These are phyloP conservation scores for Pedicia rivosa DNA, from an alignment of 2,888 invertebrate species.

Conservation along the genomic window DNA sequence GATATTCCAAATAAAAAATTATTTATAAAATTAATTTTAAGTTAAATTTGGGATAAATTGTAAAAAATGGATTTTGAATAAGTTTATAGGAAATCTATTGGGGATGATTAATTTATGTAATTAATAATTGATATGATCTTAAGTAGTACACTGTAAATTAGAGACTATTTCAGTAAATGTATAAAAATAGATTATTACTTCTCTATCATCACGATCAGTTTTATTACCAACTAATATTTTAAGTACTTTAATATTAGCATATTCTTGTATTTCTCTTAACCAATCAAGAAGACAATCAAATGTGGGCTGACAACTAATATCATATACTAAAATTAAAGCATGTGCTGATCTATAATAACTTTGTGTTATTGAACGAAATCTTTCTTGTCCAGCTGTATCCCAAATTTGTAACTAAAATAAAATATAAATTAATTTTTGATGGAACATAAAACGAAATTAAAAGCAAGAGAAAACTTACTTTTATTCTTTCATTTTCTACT, in stretches of 20 bases:
- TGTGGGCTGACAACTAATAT: slow-evolving; percentile 94
- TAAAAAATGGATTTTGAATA: too few species aligned
- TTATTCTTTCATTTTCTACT: slow-evolving; percentile 88
- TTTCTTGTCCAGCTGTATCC: slow-evolving; percentile 96
- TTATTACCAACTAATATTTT: slow-evolving; percentile 96
- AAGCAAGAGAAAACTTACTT: slow-evolving; percentile 46
- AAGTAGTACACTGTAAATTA: too few species aligned
- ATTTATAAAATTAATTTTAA: neutral
- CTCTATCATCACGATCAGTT: slow-evolving; percentile 90
- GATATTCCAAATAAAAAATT: neutral
- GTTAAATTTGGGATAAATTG: too few species aligned
- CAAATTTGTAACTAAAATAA: slow-evolving; percentile 82
- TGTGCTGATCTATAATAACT: slow-evolving; percentile 96
- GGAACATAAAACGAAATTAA: neutral
- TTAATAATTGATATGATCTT: too few species aligned
- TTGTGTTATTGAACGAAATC: slow-evolving; percentile 94
- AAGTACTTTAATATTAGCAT: slow-evolving; percentile 87
- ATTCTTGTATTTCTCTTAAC: slow-evolving; percentile 94
- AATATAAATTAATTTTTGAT: neutral
- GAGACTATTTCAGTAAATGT: too few species aligned
- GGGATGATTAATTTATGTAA: too few species aligned
- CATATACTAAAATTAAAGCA: slow-evolving; percentile 91
- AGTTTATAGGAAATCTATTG: too few species aligned
- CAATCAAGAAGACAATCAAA: slow-evolving; percentile 96
- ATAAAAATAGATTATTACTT: too few species aligned